phyloP scores from a whole-genome alignment of 2,113 vertebrate species.

The Carassius auratus region DNA sequence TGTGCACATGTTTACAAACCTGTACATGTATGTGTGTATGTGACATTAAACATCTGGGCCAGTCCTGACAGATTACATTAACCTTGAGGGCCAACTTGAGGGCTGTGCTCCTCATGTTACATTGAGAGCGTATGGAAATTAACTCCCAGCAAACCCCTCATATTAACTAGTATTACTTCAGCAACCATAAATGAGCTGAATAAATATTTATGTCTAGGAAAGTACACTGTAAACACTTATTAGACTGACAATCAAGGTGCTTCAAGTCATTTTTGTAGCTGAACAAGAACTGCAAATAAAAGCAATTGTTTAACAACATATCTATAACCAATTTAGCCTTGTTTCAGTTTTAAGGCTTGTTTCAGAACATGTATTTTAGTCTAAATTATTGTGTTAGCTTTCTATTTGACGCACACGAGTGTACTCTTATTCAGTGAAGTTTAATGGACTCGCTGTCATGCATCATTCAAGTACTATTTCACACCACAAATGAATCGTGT shows the following conservation, averaged over 20 bases:
- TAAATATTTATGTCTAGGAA: not conserved
- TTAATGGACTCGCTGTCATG: not conserved
- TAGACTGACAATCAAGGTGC: not conserved
- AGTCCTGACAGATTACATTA: conserved; percentile 26
- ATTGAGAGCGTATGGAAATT: conserved; percentile 7
- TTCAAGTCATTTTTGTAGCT: not conserved
- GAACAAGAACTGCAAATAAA: not conserved
- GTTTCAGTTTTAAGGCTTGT: not conserved
- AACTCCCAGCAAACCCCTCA: conserved; percentile 8
- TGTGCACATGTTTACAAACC: not conserved
- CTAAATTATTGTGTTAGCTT: not conserved
- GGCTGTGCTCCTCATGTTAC: not conserved
- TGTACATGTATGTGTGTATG: conserved; percentile 7
- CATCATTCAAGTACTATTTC: not conserved
- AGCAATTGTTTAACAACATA: not conserved
- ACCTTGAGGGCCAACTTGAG: not conserved
- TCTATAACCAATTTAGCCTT: not conserved
- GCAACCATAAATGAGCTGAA: not conserved
- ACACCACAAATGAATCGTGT: not conserved
- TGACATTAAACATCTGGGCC: conserved; percentile 5
- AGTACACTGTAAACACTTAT: not conserved
- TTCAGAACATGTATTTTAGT: not conserved
- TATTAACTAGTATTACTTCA: conserved; percentile 40
- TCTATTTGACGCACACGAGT: not conserved
- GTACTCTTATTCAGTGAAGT: not conserved